A percentile compares a stretch with the other conserved stretches of the same genome.
Conservation (phyloP, 2,888 invertebrate genomes). For the Tetranychus truncatus region DNA sequence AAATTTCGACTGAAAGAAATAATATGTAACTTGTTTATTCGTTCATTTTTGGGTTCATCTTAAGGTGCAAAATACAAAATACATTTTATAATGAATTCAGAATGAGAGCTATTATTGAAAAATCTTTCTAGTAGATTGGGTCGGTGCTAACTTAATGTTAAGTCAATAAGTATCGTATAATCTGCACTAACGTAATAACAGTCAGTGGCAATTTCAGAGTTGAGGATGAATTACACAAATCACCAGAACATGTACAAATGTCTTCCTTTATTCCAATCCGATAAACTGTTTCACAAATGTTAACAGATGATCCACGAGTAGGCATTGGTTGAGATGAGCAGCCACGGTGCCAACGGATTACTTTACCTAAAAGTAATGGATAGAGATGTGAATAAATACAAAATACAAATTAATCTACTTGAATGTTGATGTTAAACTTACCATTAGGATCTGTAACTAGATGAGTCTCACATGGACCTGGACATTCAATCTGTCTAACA, state of each 20-base stretch:
- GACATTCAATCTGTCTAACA: slow-evolving; percentile 21
- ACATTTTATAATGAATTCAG: too few species aligned
- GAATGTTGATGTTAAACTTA: not conserved
- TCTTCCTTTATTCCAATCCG: slow-evolving; percentile 19
- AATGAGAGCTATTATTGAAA: too few species aligned
- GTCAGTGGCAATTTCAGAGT: not conserved
- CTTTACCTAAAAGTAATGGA: not conserved
- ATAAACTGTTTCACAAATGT: slow-evolving; percentile 17
- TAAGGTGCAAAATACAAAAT: too few species aligned
- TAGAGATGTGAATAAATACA: not conserved
- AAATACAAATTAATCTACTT: not conserved
- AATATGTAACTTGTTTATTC: too few species aligned
- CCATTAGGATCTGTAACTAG: slow-evolving; percentile 21
- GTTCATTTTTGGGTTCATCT: too few species aligned
- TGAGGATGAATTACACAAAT: slow-evolving; percentile 17
- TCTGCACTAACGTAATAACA: not conserved
- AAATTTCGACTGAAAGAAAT: too few species aligned
- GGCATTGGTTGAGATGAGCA: not conserved
- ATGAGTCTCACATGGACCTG: slow-evolving; percentile 21
- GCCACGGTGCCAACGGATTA: slow-evolving; percentile 5
- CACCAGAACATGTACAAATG: slow-evolving; percentile 19
- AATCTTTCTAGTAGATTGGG: not conserved
- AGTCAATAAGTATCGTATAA: not conserved
- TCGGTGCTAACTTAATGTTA: not conserved
- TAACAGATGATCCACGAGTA: not conserved